These are phyloP conservation scores for Neosilurus hyrtlii DNA, from an alignment of 2,797 vertebrate genomes.

Conservation along the genomic window DNA sequence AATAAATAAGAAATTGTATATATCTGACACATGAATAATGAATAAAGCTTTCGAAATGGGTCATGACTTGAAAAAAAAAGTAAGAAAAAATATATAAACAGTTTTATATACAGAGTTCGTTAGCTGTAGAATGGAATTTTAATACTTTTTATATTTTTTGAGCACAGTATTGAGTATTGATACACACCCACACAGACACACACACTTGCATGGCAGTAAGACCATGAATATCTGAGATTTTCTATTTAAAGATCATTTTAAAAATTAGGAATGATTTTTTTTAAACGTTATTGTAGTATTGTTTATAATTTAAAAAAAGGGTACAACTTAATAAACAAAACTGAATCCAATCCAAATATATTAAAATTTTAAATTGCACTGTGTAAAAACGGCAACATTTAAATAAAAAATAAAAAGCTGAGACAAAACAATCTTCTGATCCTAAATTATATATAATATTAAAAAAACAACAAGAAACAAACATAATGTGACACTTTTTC, in stretches of 20 bases:
- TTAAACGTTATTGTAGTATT: background rate
- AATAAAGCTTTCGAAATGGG: background rate
- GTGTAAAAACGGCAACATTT: background rate
- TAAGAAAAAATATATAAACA: background rate
- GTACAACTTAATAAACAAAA: background rate
- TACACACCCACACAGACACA: background rate
- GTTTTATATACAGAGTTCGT: slow-evolving; percentile 24
- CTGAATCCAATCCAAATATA: background rate
- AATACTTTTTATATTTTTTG: background rate
- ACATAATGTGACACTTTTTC: background rate
- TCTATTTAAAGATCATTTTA: background rate
- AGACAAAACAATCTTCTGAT: slow-evolving; percentile 13
- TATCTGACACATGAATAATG: background rate
- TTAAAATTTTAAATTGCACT: background rate
- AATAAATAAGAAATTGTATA: slow-evolving; percentile 2
- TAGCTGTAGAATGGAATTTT: slow-evolving; percentile 3
- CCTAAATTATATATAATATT: slow-evolving; percentile 6
- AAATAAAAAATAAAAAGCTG: background rate
- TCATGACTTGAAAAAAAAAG: background rate
- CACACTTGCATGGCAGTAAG: slow-evolving; percentile 12
- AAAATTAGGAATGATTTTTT: slow-evolving; percentile 7
- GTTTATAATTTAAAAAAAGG: background rate
- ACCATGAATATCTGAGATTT: slow-evolving; percentile 32
- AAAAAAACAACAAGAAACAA: background rate
- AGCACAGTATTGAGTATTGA: slow-evolving; percentile 5